phyloP scores from a whole-genome alignment of 1,140 invertebrate genomes.

The Drosophila subpulchrella region DNA sequence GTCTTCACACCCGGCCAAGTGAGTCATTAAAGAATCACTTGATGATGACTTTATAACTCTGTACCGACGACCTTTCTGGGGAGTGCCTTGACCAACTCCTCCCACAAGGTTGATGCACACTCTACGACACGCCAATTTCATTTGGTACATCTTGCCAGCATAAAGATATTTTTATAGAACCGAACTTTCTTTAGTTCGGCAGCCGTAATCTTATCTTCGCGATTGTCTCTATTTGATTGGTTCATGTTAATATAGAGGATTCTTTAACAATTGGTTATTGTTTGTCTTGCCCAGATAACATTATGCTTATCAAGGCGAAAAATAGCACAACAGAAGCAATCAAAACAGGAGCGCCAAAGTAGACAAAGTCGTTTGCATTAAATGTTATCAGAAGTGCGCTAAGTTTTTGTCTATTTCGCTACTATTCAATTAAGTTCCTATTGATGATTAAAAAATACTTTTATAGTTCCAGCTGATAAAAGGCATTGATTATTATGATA shows the following conservation, averaged over 20 bases:
- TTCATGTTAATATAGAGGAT: constrained; percentile 28
- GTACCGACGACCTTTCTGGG: constrained; percentile 18
- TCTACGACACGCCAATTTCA: constrained; percentile 1
- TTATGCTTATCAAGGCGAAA: constrained; percentile 16
- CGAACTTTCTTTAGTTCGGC: constrained; percentile 20
- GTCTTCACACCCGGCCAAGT: constrained; percentile 7
- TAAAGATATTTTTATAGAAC: constrained; percentile 22
- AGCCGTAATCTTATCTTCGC: constrained; percentile 20
- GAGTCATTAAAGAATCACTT: constrained; percentile 42
- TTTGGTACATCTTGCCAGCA: constrained; percentile 14
- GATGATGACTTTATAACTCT: constrained; percentile 16
- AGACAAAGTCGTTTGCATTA: constrained; percentile 2
- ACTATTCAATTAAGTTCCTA: not conserved
- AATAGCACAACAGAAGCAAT: not conserved
- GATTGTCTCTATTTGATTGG: constrained; percentile 9
- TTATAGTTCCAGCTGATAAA: constrained; percentile 8
- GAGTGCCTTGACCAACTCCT: constrained; percentile 39
- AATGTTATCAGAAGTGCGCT: constrained; percentile 1
- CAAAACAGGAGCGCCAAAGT: constrained; percentile 2
- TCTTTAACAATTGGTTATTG: constrained; percentile 9
- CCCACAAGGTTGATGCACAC: constrained; percentile 39
- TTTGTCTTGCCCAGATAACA: constrained; percentile 12
- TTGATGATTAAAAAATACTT: constrained; percentile 11
- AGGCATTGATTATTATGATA: not conserved
- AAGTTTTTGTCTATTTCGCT: constrained; percentile 9